phyloP scores from a whole-genome alignment of 1,140 invertebrate genomes.

The Sminthurinus signatus region DNA sequence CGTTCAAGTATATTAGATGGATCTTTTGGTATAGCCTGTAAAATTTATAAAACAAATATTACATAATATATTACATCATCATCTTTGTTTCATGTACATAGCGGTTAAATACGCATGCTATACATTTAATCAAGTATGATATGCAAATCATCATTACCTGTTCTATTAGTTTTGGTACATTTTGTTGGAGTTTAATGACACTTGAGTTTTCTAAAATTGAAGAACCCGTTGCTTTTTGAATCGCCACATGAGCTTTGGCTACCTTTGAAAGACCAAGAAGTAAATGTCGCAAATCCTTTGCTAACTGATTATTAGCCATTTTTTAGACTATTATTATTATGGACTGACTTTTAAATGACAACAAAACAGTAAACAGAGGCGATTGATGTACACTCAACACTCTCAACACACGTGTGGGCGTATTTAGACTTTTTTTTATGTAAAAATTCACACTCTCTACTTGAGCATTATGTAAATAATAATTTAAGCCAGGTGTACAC shows the following conservation, averaged over 20 bases:
- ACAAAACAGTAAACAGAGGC: no score
- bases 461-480: no score
- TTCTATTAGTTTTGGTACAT: slow-evolving; percentile 27
- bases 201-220: slow-evolving; percentile 59
- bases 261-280: slow-evolving; percentile 57
- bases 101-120: no score
- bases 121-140: no score
- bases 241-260: slow-evolving; percentile 52
- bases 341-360: no score
- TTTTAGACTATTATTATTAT: neutral
- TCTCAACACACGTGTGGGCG: no score
- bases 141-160: no score
- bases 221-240: slow-evolving; percentile 53
- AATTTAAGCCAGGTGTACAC: no score
- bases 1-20: slow-evolving; percentile 43
- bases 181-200: slow-evolving; percentile 49
- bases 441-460: no score
- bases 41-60: slow-evolving; percentile 20
- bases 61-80: neutral
- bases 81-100: neutral
- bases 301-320: slow-evolving; percentile 37
- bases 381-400: no score
- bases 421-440: no score
- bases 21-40: slow-evolving; percentile 35
- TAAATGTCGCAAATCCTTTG: slow-evolving; percentile 55